Evolutionary conservation across 2,113 vertebrate genomes (phyloP).

Genomic region (Daubentonia madagascariensis): DNA sequence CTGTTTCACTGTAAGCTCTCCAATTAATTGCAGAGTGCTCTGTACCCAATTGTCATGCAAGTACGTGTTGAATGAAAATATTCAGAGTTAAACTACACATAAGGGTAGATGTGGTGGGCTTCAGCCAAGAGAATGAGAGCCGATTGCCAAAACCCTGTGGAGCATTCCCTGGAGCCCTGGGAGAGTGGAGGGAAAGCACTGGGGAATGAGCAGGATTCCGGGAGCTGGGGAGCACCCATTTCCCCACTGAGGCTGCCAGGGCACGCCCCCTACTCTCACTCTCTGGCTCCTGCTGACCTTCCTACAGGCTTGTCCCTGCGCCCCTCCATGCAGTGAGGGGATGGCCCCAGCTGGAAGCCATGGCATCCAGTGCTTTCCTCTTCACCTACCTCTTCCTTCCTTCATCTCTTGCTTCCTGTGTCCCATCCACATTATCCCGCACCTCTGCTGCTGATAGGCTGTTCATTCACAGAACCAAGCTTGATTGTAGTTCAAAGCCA

Average conservation of each 20-base stretch:
- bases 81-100: background rate
- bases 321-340: background rate
- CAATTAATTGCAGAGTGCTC: background rate
- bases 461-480: background rate
- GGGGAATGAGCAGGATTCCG: background rate
- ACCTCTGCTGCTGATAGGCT: background rate
- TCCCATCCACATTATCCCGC: background rate
- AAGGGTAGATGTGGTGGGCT: background rate
- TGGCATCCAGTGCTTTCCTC: fast-evolving
- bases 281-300: background rate
- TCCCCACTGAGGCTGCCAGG: background rate
- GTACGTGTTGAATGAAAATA: background rate
- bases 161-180: background rate
- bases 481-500: background rate
- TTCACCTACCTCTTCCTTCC: background rate
- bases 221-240: background rate
- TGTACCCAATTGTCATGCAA: background rate
- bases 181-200: background rate
- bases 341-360: background rate
- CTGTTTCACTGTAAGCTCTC: background rate
- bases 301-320: too few species aligned
- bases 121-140: background rate
- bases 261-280: background rate
- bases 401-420: background rate
- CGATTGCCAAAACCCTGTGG: background rate